phyloP scores from a whole-genome alignment of 1,140 invertebrate genomes.

The Muscidifurax raptorellus region DNA sequence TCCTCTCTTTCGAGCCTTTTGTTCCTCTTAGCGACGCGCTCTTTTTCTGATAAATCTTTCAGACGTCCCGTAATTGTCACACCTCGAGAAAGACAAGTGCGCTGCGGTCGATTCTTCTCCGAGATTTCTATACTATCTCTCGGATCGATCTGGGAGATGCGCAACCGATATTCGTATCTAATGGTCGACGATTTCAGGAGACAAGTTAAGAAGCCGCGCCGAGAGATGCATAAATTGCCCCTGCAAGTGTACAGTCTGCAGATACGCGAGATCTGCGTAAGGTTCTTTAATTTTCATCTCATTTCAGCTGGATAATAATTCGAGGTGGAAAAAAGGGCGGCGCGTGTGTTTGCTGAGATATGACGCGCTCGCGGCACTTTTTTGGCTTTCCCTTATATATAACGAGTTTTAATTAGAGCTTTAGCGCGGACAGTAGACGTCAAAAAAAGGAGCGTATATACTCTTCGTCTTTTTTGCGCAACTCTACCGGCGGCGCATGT shows the following conservation, averaged over 20 bases:
- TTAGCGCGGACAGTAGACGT: slow-evolving; percentile 20
- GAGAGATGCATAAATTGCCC: background rate
- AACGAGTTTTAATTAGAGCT: slow-evolving; percentile 44
- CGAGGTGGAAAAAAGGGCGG: background rate
- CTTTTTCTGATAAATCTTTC: slow-evolving; percentile 62
- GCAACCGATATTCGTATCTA: slow-evolving; percentile 13
- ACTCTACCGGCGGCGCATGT: background rate
- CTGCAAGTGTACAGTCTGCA: too few species aligned
- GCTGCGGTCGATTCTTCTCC: background rate
- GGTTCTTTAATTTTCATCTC: background rate
- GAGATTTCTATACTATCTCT: background rate
- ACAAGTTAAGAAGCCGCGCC: background rate
- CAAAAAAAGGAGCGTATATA: slow-evolving; percentile 35
- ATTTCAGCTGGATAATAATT: background rate
- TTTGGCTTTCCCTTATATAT: slow-evolving; percentile 26
- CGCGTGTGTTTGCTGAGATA: background rate
- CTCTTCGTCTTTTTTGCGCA: slow-evolving; percentile 37
- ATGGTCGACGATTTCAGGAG: slow-evolving; percentile 14
- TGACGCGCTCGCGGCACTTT: slow-evolving; percentile 36
- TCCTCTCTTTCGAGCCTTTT: slow-evolving; percentile 37
- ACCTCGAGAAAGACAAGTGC: slow-evolving; percentile 9
- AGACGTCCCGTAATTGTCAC: slow-evolving; percentile 63
- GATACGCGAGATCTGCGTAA: too few species aligned
- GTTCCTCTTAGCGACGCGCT: slow-evolving; percentile 25
- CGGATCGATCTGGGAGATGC: background rate